phyloP scores from a whole-genome alignment of 2,113 vertebrate genomes.

The Andinoacara biseriatus region DNA sequence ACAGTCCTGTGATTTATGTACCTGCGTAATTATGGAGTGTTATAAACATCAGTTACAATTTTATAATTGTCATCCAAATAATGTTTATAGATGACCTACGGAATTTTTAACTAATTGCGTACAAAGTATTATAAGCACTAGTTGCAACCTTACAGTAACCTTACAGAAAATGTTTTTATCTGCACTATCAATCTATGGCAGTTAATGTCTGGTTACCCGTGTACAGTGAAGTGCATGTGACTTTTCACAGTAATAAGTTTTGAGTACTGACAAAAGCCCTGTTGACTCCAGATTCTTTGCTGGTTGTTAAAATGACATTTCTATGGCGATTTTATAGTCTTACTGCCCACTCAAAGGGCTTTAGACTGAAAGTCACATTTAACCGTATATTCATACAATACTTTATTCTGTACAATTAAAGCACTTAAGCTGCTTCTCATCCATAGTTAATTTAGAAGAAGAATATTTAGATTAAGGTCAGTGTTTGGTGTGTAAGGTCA shows the following conservation, averaged over 20 bases:
- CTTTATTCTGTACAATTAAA: background rate
- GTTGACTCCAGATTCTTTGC: background rate
- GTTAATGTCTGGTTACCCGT: background rate
- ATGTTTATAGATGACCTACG: background rate
- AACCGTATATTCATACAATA: background rate
- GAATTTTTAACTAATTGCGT: background rate
- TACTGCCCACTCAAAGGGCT: background rate
- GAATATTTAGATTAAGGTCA: background rate
- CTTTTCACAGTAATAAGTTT: fast-evolving
- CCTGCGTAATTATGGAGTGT: background rate
- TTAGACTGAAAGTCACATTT: background rate
- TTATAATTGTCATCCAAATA: background rate
- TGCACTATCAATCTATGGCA: fast-evolving
- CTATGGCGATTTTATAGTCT: background rate
- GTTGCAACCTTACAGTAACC: background rate
- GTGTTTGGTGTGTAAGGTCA: background rate
- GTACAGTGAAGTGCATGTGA: background rate
- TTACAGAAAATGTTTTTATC: background rate
- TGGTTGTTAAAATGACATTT: background rate
- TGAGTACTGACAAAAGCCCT: too few species aligned
- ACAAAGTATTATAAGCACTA: background rate
- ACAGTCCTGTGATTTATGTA: background rate
- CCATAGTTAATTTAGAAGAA: background rate
- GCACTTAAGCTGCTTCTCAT: background rate
- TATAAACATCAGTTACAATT: background rate